A percentile compares a stretch with the other conserved stretches of the same genome.
Evolutionary conservation across 1,140 invertebrate species (phyloP).

Genomic region (Drosophila tropicalis): DNA sequence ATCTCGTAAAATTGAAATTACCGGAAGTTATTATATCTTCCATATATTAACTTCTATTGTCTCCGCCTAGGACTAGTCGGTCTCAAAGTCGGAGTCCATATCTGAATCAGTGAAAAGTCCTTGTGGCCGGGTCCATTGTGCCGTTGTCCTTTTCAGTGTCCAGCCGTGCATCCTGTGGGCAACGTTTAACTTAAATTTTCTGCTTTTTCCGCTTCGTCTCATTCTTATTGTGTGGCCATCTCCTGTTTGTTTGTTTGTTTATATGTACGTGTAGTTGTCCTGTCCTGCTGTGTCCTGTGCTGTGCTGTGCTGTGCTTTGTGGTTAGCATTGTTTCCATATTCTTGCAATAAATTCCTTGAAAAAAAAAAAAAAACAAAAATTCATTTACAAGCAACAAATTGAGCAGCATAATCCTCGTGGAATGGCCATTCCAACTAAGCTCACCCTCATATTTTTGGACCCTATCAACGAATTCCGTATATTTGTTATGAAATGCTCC

Average conservation of each 20-base stretch:
- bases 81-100: not conserved
- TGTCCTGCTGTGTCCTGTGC: not conserved
- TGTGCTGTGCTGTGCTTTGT: constrained; percentile 55
- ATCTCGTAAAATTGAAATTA: constrained; percentile 78
- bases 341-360: constrained; percentile 57
- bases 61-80: constrained; percentile 30
- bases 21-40: constrained; percentile 82
- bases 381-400: constrained; percentile 68
- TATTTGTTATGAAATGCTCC: constrained; percentile 29
- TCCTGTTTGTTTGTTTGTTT: constrained; percentile 38
- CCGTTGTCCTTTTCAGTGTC: constrained; percentile 63
- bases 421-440: not conserved
- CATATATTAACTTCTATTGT: constrained; percentile 80
- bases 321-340: constrained; percentile 64
- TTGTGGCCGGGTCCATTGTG: constrained; percentile 9
- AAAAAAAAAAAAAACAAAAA: constrained; percentile 40
- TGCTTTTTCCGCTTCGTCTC: constrained; percentile 82
- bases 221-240: constrained; percentile 71
- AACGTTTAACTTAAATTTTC: constrained; percentile 83
- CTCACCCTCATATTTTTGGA: constrained; percentile 15
- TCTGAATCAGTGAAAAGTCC: not conserved
- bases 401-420: constrained; percentile 50
- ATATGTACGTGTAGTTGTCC: not conserved
- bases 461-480: constrained; percentile 7
- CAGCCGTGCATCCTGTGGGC: constrained; percentile 77